A percentile compares a stretch with the other conserved stretches of the same genome.
These are phyloP conservation scores for Endotricha flammealis DNA, from an alignment of 2,888 invertebrate species.

Conservation along the genomic window DNA sequence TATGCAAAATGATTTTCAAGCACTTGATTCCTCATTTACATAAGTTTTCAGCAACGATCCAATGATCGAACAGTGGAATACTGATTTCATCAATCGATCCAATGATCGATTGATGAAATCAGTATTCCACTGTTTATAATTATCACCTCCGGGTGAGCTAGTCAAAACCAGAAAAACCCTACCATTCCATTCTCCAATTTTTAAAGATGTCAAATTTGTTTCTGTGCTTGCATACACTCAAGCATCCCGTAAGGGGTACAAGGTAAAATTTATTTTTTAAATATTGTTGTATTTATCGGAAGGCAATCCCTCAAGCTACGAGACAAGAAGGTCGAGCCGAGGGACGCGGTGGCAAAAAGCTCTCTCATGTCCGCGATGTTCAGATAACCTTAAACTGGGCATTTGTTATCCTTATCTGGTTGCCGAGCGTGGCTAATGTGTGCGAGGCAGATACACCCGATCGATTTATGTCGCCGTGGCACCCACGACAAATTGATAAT, in stretches of 20 bases:
- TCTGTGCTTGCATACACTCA: no score
- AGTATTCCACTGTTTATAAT: no score
- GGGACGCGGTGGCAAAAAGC: constrained; percentile 76
- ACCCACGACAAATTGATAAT: constrained; percentile 78
- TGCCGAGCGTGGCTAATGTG: constrained; percentile 75
- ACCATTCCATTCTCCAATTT: no score
- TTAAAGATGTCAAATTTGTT: no score
- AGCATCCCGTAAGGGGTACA: no score
- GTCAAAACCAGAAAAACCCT: no score
- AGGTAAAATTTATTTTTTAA: constrained; percentile 10
- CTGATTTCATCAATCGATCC: no score
- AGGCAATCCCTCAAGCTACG: constrained; percentile 27
- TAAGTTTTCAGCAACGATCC: no score
- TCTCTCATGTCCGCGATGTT: constrained; percentile 74
- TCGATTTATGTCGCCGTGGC: constrained; percentile 76
- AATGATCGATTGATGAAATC: no score
- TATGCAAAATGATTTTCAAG: background rate
- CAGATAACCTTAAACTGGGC: constrained; percentile 77
- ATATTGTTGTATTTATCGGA: constrained; percentile 17
- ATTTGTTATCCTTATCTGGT: constrained; percentile 76
- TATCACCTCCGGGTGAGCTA: no score
- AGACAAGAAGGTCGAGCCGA: constrained; percentile 53
- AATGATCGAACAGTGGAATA: no score
- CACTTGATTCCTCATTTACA: constrained; percentile 3
- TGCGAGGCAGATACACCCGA: constrained; percentile 68